phyloP scores from a whole-genome alignment of 2,888 invertebrate genomes.

The Orthosia cruda region DNA sequence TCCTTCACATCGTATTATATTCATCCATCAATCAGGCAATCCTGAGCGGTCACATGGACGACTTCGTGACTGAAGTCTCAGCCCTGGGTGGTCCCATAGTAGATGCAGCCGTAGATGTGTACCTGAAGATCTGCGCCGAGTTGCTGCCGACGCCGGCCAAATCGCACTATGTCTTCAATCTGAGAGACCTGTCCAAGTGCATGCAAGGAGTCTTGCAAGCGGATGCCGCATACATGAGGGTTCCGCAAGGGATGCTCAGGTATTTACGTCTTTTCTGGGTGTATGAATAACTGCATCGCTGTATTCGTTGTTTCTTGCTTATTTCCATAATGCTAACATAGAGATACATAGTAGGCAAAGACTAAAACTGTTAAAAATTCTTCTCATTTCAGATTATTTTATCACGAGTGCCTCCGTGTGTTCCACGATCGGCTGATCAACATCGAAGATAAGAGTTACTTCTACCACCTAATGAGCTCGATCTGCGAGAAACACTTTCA shows the following conservation, averaged over 20 bases:
- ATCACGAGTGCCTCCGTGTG: conserved; percentile 97
- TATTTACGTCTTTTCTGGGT: conserved; percentile 66
- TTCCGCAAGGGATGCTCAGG: conserved; percentile 93
- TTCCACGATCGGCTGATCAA: conserved; percentile 98
- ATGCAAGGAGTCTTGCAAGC: conserved; percentile 97
- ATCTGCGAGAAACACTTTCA: conserved; percentile 93
- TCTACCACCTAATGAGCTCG: conserved; percentile 94
- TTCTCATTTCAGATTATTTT: conserved; percentile 93
- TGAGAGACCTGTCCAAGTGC: conserved; percentile 97
- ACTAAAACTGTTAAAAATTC: background rate
- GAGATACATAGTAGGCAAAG: background rate
- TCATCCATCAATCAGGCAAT: conserved; percentile 90
- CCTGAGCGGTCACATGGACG: conserved; percentile 94
- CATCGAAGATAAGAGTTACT: conserved; percentile 95
- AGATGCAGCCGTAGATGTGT: conserved; percentile 96
- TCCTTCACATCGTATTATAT: background rate
- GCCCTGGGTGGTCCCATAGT: conserved; percentile 94
- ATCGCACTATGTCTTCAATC: conserved; percentile 98
- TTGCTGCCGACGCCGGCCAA: conserved; percentile 98
- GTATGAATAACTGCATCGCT: background rate
- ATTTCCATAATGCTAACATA: background rate
- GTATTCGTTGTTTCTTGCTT: background rate
- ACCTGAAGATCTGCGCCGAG: conserved; percentile 95
- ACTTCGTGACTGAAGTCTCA: conserved; percentile 94
- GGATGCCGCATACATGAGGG: conserved; percentile 93